Percentiles rank a stretch among this genome's conserved stretches.
Conservation (phyloP, 2,113 vertebrate species). For the Blennius ocellaris region DNA sequence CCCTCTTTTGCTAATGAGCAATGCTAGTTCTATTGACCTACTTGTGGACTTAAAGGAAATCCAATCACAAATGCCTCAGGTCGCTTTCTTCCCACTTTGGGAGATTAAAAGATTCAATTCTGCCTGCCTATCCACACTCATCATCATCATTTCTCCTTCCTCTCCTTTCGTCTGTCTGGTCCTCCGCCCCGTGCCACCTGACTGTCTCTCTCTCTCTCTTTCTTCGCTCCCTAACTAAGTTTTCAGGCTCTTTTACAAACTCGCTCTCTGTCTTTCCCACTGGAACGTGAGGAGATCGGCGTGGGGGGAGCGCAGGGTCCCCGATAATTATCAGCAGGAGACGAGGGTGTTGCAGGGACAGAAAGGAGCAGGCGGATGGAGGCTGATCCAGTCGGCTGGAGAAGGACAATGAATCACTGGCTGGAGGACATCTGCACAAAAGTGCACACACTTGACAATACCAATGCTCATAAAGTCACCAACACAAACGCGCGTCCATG, state of each 20-base stretch:
- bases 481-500: background rate
- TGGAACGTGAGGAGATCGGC: constrained; percentile 42
- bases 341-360: constrained; percentile 60
- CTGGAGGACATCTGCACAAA: constrained; percentile 22
- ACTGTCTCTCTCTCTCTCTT: constrained; percentile 17
- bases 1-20: constrained; percentile 79
- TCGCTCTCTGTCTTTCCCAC: constrained; percentile 63
- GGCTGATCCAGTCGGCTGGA: constrained; percentile 43
- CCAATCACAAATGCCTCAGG: constrained; percentile 83
- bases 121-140: constrained; percentile 75
- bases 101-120: constrained; percentile 86
- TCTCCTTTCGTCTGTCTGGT: constrained; percentile 50
- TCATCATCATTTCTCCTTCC: constrained; percentile 74
- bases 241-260: constrained; percentile 64
- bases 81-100: constrained; percentile 81
- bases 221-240: constrained; percentile 48
- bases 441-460: background rate
- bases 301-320: constrained; percentile 34
- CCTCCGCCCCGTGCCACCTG: constrained; percentile 17
- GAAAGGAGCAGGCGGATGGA: constrained; percentile 46
- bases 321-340: constrained; percentile 75
- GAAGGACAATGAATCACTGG: constrained; percentile 59
- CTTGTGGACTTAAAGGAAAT: constrained; percentile 82
- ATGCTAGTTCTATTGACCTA: constrained; percentile 79
- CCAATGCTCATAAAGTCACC: constrained; percentile 5